Percentiles rank a stretch among this genome's conserved stretches.
Evolutionary conservation across 2,113 vertebrate species (phyloP).

Genomic region (Lethenteron reissneri): DNA sequence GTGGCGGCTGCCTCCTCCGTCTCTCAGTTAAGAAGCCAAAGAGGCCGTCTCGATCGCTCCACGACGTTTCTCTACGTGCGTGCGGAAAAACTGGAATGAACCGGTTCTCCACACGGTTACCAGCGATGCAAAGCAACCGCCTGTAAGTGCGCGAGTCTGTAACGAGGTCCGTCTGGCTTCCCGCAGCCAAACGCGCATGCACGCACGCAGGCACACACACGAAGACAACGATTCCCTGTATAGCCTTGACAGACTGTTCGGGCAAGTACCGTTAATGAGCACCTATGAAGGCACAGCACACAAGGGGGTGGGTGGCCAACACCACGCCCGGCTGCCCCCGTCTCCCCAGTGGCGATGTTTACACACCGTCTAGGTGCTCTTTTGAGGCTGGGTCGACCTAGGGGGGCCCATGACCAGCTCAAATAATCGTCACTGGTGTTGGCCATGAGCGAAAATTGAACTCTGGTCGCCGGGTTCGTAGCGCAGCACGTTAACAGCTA

Average conservation of each 20-base stretch:
- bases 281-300: neutral
- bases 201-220: neutral
- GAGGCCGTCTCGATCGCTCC: neutral
- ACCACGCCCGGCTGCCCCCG: neutral
- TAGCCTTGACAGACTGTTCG: neutral
- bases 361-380: neutral
- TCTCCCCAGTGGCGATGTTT: neutral
- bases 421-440: neutral
- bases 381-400: neutral
- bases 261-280: neutral
- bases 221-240: neutral
- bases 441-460: neutral
- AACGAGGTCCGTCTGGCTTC: neutral
- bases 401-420: neutral
- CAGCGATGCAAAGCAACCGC: neutral
- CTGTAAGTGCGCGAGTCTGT: neutral
- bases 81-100: neutral
- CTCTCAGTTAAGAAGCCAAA: neutral
- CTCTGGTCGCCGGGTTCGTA: neutral
- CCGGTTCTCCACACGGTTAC: neutral
- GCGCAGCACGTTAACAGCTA: neutral
- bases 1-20: neutral
- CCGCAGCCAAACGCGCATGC: neutral
- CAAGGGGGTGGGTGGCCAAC: neutral
- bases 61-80: neutral